Conservation (phyloP, 64 coral and sea anemone genomes). For the Hydrozoanthus tunicans region DNA sequence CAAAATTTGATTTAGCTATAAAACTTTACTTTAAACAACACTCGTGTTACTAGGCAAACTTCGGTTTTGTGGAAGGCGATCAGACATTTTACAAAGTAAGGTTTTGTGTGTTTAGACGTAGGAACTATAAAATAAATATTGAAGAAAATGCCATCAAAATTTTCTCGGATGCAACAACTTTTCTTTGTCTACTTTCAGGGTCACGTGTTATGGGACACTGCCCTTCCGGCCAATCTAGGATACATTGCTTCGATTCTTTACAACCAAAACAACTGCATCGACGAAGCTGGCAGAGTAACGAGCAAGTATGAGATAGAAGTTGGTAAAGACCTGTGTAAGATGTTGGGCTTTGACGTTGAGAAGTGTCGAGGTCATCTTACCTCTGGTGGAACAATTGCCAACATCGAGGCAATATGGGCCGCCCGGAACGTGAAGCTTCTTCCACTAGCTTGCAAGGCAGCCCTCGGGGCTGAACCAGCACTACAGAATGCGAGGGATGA, state of each 20-base stretch:
- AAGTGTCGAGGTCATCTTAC: conserved; percentile 51
- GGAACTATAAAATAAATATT: too few relatives aligned
- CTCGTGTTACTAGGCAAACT: too few relatives aligned
- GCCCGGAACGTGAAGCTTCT: conserved; percentile 65
- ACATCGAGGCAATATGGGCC: conserved; percentile 68
- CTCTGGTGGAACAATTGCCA: conserved; percentile 51
- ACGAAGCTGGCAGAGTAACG: conserved; percentile 68
- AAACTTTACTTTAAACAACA: too few relatives aligned
- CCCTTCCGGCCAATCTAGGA: conserved; percentile 76
- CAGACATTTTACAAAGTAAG: too few relatives aligned
- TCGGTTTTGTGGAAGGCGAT: too few relatives aligned
- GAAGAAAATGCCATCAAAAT: too few relatives aligned
- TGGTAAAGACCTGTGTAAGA: conserved; percentile 69
- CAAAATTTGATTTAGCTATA: too few relatives aligned
- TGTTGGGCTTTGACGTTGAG: conserved; percentile 74
- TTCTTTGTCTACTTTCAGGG: conserved; percentile 44
- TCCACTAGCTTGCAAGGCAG: conserved; percentile 40
- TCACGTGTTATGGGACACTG: conserved; percentile 78
- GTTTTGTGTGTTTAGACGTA: too few relatives aligned
- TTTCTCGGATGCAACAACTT: too few relatives aligned
- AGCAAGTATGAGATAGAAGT: conserved; percentile 78
- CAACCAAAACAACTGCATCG: conserved; percentile 81
- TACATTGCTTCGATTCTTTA: conserved; percentile 69
- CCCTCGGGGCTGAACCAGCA: conserved; percentile 15
- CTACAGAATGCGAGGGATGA: conserved; percentile 35